Conservation (phyloP, 2,113 vertebrate species). For the Heterochromis multidens region DNA sequence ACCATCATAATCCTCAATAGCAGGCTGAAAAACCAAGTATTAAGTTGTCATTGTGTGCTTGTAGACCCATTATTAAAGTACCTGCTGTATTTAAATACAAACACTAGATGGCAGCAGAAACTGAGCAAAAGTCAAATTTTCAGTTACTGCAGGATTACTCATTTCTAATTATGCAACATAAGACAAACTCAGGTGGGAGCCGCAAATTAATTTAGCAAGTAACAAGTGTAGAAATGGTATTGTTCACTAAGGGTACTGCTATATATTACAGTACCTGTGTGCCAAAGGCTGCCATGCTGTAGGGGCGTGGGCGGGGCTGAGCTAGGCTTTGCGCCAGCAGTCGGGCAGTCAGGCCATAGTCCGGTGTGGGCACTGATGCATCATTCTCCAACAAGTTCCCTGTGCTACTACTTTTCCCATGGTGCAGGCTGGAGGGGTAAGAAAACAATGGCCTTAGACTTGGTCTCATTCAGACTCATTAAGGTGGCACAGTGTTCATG, state of each 20-base stretch:
- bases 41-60: background rate
- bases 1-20: constrained; percentile 90
- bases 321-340: constrained; percentile 82
- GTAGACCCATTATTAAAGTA: background rate
- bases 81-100: background rate
- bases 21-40: constrained; percentile 68
- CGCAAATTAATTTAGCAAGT: constrained; percentile 14
- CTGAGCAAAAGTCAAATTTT: background rate
- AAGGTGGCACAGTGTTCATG: background rate
- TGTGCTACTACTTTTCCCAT: constrained; percentile 97
- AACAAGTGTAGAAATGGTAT: background rate
- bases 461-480: background rate
- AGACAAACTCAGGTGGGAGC: constrained; percentile 2
- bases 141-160: constrained; percentile 41
- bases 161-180: constrained; percentile 42
- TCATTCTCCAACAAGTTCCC: constrained; percentile 95
- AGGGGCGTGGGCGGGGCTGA: constrained; percentile 92
- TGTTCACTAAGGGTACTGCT: background rate
- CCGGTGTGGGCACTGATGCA: constrained; percentile 86
- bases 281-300: constrained; percentile 95
- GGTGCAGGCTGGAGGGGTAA: constrained; percentile 81
- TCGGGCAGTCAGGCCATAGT: constrained; percentile 90
- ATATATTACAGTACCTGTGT: constrained; percentile 81
- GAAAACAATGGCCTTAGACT: constrained; percentile 5
- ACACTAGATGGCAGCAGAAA: constrained; percentile 65